A percentile compares a stretch with the other conserved stretches of the same genome.
These are phyloP conservation scores for Yponomeuta plumbellus DNA, from an alignment of 2,888 invertebrate species.

Conservation along the genomic window DNA sequence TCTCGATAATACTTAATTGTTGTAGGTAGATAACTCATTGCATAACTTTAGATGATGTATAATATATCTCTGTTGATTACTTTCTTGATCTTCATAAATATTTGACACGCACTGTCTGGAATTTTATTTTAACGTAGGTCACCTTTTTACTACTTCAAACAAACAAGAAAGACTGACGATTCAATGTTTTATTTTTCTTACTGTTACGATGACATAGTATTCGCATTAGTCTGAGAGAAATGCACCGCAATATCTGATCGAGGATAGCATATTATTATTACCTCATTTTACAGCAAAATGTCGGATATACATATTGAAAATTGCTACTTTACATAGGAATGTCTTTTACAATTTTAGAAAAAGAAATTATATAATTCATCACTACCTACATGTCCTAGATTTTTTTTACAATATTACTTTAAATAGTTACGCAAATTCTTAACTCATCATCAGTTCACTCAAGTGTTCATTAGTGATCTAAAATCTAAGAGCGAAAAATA, in stretches of 20 bases:
- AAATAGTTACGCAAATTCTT: not conserved
- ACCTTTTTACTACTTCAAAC: not conserved
- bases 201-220: not conserved
- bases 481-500: not conserved
- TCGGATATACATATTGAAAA: not conserved
- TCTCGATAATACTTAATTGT: slow-evolving; percentile 53
- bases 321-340: not conserved
- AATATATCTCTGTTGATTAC: slow-evolving; percentile 65
- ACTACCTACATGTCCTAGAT: not conserved
- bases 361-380: not conserved
- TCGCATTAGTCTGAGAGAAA: not conserved
- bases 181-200: not conserved
- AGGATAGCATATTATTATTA: not conserved
- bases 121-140: slow-evolving; percentile 30
- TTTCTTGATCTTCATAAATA: slow-evolving; percentile 73
- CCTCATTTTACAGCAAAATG: not conserved
- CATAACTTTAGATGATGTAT: slow-evolving; percentile 66
- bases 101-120: slow-evolving; percentile 54
- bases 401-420: not conserved
- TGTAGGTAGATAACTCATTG: slow-evolving; percentile 59
- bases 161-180: not conserved
- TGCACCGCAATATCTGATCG: not conserved
- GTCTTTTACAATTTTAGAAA: not conserved
- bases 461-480: not conserved
- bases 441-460: not conserved